phyloP scores from a whole-genome alignment of 2,888 invertebrate species.

The Norana najaformis region DNA sequence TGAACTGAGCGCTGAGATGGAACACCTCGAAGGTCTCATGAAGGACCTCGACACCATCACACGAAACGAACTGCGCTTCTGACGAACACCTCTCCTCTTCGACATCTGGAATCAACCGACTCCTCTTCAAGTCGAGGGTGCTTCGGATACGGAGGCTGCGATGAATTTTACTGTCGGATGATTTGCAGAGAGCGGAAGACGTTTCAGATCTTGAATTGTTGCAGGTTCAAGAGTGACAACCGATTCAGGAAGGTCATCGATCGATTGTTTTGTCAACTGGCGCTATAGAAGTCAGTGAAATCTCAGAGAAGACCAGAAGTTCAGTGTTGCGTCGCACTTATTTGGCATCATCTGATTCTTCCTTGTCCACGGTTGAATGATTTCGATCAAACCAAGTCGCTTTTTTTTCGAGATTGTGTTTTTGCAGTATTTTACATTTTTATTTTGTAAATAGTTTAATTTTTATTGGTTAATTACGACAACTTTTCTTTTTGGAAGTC shows the following conservation, averaged over 20 bases:
- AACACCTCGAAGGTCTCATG: constrained; percentile 94
- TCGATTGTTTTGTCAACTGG: neutral
- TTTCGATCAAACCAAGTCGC: neutral
- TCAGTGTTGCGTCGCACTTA: neutral
- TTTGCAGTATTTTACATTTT: neutral
- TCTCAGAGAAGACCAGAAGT: neutral
- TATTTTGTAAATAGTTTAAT: neutral
- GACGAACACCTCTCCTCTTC: neutral
- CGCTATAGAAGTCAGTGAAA: constrained; percentile 13
- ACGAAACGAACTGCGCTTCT: constrained; percentile 69
- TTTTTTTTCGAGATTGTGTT: neutral
- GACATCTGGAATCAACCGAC: neutral
- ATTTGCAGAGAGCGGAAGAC: neutral
- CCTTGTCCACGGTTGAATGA: neutral
- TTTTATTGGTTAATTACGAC: neutral
- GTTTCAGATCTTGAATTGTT: neutral
- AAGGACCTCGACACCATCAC: constrained; percentile 95
- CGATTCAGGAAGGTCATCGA: no score
- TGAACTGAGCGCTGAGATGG: constrained; percentile 94
- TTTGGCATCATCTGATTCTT: neutral
- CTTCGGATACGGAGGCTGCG: neutral
- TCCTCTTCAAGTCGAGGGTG: neutral
- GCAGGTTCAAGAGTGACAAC: neutral
- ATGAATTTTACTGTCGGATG: no score
- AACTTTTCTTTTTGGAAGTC: neutral